These are phyloP conservation scores for Plecturocebus donacophilus DNA, from an alignment of 2,113 vertebrate species.

Conservation along the genomic window DNA sequence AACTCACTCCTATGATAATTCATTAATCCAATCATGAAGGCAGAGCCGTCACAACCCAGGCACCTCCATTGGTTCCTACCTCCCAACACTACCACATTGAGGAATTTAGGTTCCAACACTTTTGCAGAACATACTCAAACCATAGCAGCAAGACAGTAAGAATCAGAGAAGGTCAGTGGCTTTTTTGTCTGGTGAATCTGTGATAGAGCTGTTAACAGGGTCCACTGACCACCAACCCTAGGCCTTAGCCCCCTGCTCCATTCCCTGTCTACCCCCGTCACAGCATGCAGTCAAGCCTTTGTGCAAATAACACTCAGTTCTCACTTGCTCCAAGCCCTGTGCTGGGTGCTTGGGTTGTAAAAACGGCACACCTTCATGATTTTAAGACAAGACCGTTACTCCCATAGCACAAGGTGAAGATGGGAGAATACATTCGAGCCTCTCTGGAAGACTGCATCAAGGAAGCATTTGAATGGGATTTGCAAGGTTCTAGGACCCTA, in stretches of 20 bases:
- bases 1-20: neutral
- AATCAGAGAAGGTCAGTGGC: neutral
- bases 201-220: neutral
- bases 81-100: neutral
- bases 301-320: neutral
- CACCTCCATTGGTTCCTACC: neutral
- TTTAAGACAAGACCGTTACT: neutral
- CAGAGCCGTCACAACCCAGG: neutral
- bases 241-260: neutral
- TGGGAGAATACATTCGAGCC: accelerated
- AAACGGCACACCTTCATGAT: neutral
- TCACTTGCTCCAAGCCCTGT: neutral
- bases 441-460: neutral
- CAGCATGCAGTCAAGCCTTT: neutral
- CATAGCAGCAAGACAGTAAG: neutral
- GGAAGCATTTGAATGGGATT: neutral
- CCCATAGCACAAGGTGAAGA: neutral
- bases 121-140: neutral
- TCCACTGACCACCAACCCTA: neutral
- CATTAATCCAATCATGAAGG: neutral
- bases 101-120: neutral
- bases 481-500: neutral
- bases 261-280: neutral
- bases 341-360: neutral
- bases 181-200: neutral